Evolutionary conservation across 2,888 invertebrate genomes (phyloP).

Genomic region (Ophioninae sp.): DNA sequence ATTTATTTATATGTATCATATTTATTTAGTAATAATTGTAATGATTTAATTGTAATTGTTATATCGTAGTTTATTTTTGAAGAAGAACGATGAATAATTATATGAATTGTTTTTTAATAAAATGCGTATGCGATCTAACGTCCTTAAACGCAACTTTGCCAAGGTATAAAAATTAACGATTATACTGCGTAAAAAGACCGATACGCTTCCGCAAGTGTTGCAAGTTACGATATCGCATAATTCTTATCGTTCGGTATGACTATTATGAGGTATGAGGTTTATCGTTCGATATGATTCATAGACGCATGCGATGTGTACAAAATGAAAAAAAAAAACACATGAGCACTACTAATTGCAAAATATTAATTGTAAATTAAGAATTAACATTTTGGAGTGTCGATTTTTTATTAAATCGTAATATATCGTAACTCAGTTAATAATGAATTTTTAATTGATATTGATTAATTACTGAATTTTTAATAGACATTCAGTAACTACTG

Average conservation of each 20-base stretch:
- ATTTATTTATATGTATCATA: too few species aligned
- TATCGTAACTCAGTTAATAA: too few species aligned
- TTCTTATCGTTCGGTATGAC: conserved; percentile 24
- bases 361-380: not conserved
- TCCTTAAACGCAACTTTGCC: conserved; percentile 17
- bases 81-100: not conserved
- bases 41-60: too few species aligned
- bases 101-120: not conserved
- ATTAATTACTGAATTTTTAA: too few species aligned
- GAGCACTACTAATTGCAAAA: not conserved
- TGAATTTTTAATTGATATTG: too few species aligned
- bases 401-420: too few species aligned
- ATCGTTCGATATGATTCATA: conserved; percentile 13
- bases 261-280: conserved; percentile 1
- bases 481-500: too few species aligned
- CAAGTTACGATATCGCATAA: conserved; percentile 20
- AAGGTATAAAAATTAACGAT: conserved; percentile 8
- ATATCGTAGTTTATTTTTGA: too few species aligned
- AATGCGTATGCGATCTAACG: not conserved
- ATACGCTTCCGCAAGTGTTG: conserved; percentile 24
- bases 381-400: too few species aligned
- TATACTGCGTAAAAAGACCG: conserved; percentile 27
- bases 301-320: not conserved
- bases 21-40: too few species aligned
- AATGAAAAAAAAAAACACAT: not conserved